Percentiles rank a stretch among this genome's conserved stretches.
Conservation (phyloP, 2,888 invertebrate species). For the Pharmacophagus antenor region DNA sequence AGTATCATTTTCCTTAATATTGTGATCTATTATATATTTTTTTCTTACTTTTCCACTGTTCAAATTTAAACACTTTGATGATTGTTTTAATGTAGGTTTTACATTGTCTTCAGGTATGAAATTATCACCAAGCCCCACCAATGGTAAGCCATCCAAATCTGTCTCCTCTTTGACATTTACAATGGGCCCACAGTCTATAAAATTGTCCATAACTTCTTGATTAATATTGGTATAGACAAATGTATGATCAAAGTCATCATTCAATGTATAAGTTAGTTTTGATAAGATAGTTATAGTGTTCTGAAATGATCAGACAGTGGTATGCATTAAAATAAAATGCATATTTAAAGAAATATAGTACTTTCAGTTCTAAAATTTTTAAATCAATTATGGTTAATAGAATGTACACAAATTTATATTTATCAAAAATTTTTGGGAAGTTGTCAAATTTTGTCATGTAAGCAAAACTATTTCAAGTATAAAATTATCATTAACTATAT, state of each 20-base stretch:
- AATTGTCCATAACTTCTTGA: constrained; percentile 41
- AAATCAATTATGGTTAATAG: too few species aligned
- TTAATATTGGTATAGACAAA: constrained; percentile 27
- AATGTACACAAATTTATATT: too few species aligned
- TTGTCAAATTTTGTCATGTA: too few species aligned
- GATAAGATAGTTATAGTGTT: constrained; percentile 40
- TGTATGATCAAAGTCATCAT: constrained; percentile 33
- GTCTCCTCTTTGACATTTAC: constrained; percentile 39
- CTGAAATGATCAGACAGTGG: constrained; percentile 28
- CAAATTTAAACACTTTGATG: constrained; percentile 26
- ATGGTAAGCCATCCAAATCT: constrained; percentile 49
- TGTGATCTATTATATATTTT: constrained; percentile 27
- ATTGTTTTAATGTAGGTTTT: constrained; percentile 22
- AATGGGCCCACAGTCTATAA: constrained; percentile 49
- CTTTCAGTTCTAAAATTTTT: too few species aligned
- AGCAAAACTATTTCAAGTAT: too few species aligned
- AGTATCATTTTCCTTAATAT: constrained; percentile 29
- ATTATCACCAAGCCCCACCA: constrained; percentile 44
- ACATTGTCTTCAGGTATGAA: constrained; percentile 23
- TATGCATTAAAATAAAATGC: too few species aligned
- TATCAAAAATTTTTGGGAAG: too few species aligned
- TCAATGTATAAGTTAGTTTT: constrained; percentile 34
- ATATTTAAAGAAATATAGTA: too few species aligned
- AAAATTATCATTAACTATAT: too few species aligned
- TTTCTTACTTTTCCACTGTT: constrained; percentile 33